Evolutionary conservation across 2,888 invertebrate species (phyloP).

Genomic region (Cerceris ruficornis): DNA sequence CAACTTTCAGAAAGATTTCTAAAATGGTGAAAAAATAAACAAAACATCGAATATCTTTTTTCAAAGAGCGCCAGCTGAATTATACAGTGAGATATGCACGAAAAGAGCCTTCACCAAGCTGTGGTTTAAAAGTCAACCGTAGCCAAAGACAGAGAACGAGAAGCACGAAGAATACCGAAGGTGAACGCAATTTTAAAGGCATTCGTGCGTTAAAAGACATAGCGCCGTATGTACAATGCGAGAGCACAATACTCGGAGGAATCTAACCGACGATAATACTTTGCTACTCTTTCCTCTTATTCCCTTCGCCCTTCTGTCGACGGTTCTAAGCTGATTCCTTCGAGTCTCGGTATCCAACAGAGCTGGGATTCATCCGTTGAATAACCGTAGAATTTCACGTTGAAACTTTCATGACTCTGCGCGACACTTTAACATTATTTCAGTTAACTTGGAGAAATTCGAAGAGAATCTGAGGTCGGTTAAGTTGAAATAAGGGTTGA

Average conservation of each 20-base stretch:
- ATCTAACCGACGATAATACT: slow-evolving; percentile 40
- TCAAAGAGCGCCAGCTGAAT: neutral
- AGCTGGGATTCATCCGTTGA: slow-evolving; percentile 23
- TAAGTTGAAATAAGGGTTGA: neutral
- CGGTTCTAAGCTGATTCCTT: slow-evolving; percentile 13
- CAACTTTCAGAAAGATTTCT: no score
- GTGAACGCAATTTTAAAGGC: slow-evolving; percentile 35
- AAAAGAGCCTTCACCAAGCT: neutral
- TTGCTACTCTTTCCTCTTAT: slow-evolving; percentile 18
- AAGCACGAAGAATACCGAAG: slow-evolving; percentile 7
- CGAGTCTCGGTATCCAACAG: slow-evolving; percentile 18
- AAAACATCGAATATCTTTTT: neutral
- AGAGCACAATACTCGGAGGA: slow-evolving; percentile 24
- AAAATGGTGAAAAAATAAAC: neutral
- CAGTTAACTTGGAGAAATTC: slow-evolving; percentile 27
- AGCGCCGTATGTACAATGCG: slow-evolving; percentile 6
- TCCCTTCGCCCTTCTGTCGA: neutral
- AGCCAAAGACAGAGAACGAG: neutral
- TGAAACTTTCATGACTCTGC: slow-evolving; percentile 9
- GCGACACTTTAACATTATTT: slow-evolving; percentile 44
- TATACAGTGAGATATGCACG: neutral
- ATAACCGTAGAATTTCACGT: slow-evolving; percentile 35
- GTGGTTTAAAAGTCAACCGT: slow-evolving; percentile 16
- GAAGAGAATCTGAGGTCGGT: neutral
- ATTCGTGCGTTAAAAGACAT: slow-evolving; percentile 41